Evolutionary conservation across 1,140 invertebrate genomes (phyloP), one percentile per base, ranked within the genome.

Genomic region (Leptinotarsa undecemlineata): DNA sequence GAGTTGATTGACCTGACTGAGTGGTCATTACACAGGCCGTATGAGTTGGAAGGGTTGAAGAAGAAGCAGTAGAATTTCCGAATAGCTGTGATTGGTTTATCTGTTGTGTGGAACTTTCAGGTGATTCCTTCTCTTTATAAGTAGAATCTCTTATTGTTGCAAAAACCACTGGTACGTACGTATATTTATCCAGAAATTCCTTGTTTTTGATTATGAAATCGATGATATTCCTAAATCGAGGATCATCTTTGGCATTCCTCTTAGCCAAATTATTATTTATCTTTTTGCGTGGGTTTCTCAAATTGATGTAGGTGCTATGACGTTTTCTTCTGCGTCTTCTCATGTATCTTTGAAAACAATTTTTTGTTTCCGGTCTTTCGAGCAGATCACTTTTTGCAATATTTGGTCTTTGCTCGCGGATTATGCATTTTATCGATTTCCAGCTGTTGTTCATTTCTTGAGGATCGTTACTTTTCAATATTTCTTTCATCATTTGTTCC

Each of bases 141-240:
- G 67, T 47, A 48, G 4, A 17, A 14, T 68, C 42, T 64, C 3
- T 51, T 14, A 72, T 61, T 47, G 51, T 72, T 2, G 71, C 71
- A 64, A 72, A 72, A 23, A 72, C n/a, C 21, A 72, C 51, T 15
- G 71, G 71, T 1, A 72, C 71, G 33, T 64, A 72, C 26, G 71
- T 72, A 21, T 17, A 72, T 15, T 63, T 64, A 19, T 72, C 62
- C 26, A 20, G n/a, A 48, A 72, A 72, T 13, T 23, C 42, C 63
- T 48, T 72, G 42, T 72, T 72, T 33, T 63, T 72, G 14, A 72
- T 48, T 15, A 72, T 72, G 61, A 72, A 72, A 72, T 72, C 47
- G 15, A 72, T 64, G 20, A 72, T 72, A 64, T 63, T 48, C 6
- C 63, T 20, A 48, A 63, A 72, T 33, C 62, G 51, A 19, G 68